phyloP scores from a whole-genome alignment of 2,113 vertebrate genomes.

The Drymodes brunneopygia region DNA sequence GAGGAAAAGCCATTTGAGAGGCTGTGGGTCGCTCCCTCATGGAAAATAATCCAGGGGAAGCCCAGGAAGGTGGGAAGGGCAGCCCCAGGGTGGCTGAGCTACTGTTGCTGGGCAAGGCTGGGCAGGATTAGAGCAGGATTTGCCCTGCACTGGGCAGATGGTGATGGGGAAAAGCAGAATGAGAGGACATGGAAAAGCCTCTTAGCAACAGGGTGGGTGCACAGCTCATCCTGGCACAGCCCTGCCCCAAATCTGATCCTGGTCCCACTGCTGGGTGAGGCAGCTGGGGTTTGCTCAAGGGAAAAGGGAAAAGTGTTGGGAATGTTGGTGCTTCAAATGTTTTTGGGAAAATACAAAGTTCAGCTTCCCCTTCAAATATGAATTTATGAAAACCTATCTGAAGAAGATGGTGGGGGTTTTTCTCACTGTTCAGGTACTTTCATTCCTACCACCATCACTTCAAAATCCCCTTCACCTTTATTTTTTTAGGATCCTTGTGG shows the following conservation, averaged over 20 bases:
- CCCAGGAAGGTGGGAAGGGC: not conserved
- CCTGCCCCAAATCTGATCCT: not conserved
- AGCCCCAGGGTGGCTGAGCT: accelerated
- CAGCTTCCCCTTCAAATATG: not conserved
- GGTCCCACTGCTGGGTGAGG: accelerated
- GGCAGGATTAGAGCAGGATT: conserved; percentile 20
- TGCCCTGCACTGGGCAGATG: not conserved
- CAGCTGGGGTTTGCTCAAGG: not conserved
- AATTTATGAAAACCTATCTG: not conserved
- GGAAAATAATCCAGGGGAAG: not conserved
- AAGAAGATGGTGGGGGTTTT: not conserved
- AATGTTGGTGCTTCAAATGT: not conserved
- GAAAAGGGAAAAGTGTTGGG: not conserved
- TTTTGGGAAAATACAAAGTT: not conserved
- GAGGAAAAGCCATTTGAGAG: not conserved
- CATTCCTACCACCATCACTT: not conserved
- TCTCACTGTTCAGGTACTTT: not conserved
- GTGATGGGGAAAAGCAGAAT: not conserved
- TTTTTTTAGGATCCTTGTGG: not conserved
- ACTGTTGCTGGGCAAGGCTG: not conserved
- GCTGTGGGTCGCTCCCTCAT: not conserved
- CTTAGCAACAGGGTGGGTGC: not conserved
- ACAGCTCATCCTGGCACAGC: not conserved
- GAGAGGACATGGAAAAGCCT: not conserved
- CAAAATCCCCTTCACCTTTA: not conserved